These are phyloP conservation scores for Prunella himalayana DNA, from an alignment of 2,113 vertebrate genomes.

Conservation along the genomic window DNA sequence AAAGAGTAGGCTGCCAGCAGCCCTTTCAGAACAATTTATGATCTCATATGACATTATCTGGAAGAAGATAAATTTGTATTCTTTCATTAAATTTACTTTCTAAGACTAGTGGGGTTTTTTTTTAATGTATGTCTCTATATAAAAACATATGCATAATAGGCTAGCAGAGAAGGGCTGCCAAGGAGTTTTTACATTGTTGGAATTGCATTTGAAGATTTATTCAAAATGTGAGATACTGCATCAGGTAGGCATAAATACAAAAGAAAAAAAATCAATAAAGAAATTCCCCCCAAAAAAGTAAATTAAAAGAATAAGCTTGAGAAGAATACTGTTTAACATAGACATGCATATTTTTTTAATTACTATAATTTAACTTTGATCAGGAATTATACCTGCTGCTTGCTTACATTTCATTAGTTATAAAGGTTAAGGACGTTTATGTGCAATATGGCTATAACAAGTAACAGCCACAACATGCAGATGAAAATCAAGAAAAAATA, in stretches of 20 bases:
- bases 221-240: neutral
- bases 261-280: neutral
- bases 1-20: neutral
- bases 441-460: neutral
- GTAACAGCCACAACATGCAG: neutral
- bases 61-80: neutral
- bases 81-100: neutral
- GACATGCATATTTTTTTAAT: neutral
- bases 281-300: fast-evolving
- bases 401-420: neutral
- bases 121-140: no score
- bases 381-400: neutral
- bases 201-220: neutral
- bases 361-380: neutral
- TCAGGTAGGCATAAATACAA: neutral
- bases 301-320: neutral
- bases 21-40: neutral
- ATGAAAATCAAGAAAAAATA: neutral
- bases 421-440: neutral
- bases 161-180: neutral
- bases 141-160: fast-evolving
- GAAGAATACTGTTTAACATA: neutral
- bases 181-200: fast-evolving
- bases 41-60: neutral
- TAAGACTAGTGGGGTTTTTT: neutral